Evolutionary conservation across 2,113 vertebrate species (phyloP), one percentile per base, ranked within the genome.

Genomic region (Chamaea fasciata): DNA sequence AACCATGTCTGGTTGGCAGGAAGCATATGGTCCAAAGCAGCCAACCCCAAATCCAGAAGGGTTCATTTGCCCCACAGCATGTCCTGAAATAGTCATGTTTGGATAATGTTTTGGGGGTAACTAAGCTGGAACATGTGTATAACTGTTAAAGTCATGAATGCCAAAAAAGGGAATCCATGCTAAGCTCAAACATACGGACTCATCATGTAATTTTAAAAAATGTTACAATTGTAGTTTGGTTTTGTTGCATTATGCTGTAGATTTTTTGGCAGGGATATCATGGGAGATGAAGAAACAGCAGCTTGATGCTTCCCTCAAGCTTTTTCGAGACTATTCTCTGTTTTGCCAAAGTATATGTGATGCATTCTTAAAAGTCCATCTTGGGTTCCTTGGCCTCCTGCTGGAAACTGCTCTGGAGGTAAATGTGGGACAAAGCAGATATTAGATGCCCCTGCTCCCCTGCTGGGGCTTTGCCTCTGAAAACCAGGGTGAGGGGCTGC

Each of bases 51-150:
- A 13, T 49, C 41, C 52, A 44, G 53, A 26, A 55, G 39, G 33
- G 21, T 26, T 78, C 9, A 13, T 53, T 62, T 2, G 9, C 42
- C 71, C 76, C 53, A 11, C 16, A 33, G 15, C 23, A 3, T 74
- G 79, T 85, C 85, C 90, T 59, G 63, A 90, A 92, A 87, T 78
- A 63, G 89, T 50, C 31, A 53, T 83, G 78, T 79, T 92, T 89
- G 62, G 70, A 50, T 84, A 30, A 39, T 57, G 62, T 79, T 92
- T 91, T 50, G 65, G 27, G 88, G 76, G 50, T 90, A 87, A 60
- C 71, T 93, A 81, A 77, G 87, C 50, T 95, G 68, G 71, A 79
- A 65, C 42, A 21, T 63, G 39, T 50, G 47, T 64, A 1, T 15
- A 27, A 31, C 59, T 74, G 42, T 67, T 77, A 13, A 86, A 77